Evolutionary conservation across 2,888 invertebrate species (phyloP).

Genomic region (Amiota minor): DNA sequence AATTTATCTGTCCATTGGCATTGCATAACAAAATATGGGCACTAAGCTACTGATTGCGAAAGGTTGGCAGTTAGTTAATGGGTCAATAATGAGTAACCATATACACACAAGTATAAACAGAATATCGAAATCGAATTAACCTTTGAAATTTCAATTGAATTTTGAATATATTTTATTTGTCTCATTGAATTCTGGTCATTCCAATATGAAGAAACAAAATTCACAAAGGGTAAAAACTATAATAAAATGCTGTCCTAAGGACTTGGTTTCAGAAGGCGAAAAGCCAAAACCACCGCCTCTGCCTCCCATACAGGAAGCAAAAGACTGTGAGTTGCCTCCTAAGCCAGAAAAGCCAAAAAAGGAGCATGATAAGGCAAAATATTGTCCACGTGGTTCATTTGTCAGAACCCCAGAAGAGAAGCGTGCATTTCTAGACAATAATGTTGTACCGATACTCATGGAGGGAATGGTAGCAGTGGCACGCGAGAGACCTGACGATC

Average conservation of each 20-base stretch:
- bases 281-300: slow-evolving; percentile 6
- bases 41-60: slow-evolving; percentile 51
- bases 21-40: slow-evolving; percentile 28
- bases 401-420: slow-evolving; percentile 37
- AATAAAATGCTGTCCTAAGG: slow-evolving; percentile 36
- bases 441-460: slow-evolving; percentile 55
- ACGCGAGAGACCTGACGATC: slow-evolving; percentile 52
- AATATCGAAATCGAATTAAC: not conserved
- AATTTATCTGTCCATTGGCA: not conserved
- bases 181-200: not conserved
- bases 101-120: not conserved
- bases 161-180: not conserved
- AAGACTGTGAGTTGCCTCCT: slow-evolving; percentile 5
- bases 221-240: slow-evolving; percentile 23
- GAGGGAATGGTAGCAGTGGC: slow-evolving; percentile 55
- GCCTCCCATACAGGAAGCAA: slow-evolving; percentile 18
- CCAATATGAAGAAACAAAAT: slow-evolving; percentile 9
- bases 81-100: not conserved
- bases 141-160: slow-evolving; percentile 6
- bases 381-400: not conserved
- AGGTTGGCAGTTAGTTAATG: not conserved
- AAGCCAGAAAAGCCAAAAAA: slow-evolving; percentile 32
- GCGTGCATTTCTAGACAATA: slow-evolving; percentile 42
- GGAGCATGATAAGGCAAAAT: not conserved
- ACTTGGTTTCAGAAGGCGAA: not conserved